Evolutionary conservation across 2,797 vertebrate genomes (phyloP), one percentile per base, ranked within the genome.

Genomic region (Periophthalmus magnuspinnatus): DNA sequence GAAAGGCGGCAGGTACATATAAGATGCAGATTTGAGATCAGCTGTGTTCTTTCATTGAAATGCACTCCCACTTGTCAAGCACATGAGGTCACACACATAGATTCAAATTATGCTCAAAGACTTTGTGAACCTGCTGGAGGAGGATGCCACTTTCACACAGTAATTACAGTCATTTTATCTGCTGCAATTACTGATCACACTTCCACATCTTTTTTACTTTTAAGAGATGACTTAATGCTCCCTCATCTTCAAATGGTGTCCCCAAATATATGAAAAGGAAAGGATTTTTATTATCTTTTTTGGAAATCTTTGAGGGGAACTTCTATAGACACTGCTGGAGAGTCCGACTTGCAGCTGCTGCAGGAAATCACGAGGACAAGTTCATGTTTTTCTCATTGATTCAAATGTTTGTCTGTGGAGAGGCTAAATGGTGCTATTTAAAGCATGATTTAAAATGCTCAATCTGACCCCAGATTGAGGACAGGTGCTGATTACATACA

Each of bases 151-250:
- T 75, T 77, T 64, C 68, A 74, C 68, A 82, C 68, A 73, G 62
- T 83, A 84, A 92, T 90, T 77, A 88, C 83, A 83, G 77, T 86
- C 50, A 91, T 90, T 89, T 78, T 0, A 6, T 14, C 73, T 71
- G 69, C 85, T 74, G 81, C 86, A 87, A 91, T 90, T 86, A 86
- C 69, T 57, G 24, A 85, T 79, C 78, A 77, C 75, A 76, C 85
- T 87, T 88, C 82, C 88, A 81, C 77, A 85, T 34, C 81, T 82
- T 79, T 41, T 83, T 72, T 81, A 75, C 84, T 83, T 89, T 84
- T 86, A 84, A 83, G 54, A 79, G 52, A 84, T 73, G 75, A 79
- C 57, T 82, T 79, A 80, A 74, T 60, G 62, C 80, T 77, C 76
- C 74, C 74, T 83, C 34, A 60, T 34, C 75, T 77, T 68, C 71